Evolutionary conservation across 2,888 invertebrate species (phyloP).

Genomic region (Chironomus tentans): DNA sequence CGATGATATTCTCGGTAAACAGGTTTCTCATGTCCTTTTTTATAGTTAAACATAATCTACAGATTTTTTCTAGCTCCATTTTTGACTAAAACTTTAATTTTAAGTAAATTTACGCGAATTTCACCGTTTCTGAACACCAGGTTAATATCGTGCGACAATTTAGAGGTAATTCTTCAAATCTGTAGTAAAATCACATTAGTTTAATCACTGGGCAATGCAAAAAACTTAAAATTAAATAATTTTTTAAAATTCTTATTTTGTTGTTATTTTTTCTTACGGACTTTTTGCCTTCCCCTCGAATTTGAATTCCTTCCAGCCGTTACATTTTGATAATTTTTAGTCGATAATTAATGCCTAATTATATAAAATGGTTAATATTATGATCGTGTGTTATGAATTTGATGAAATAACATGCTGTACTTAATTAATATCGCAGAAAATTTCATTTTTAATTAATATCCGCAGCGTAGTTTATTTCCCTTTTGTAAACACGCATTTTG

Average conservation of each 20-base stretch:
- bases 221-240: neutral
- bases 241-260: neutral
- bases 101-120: neutral
- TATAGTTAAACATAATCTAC: conserved; percentile 52
- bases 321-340: too few relatives aligned
- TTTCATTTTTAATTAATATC: too few relatives aligned
- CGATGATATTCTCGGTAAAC: conserved; percentile 54
- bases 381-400: too few relatives aligned
- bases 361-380: too few relatives aligned
- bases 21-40: conserved; percentile 58
- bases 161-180: neutral
- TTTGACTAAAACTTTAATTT: neutral
- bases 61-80: conserved; percentile 50
- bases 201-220: neutral
- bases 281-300: too few relatives aligned
- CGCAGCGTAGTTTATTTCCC: too few relatives aligned
- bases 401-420: too few relatives aligned
- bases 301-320: too few relatives aligned
- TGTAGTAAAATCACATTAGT: neutral
- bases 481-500: too few relatives aligned
- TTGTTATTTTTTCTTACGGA: neutral
- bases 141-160: neutral
- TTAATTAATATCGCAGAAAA: too few relatives aligned
- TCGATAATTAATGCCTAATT: too few relatives aligned
- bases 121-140: neutral